Evolutionary conservation across 1,140 invertebrate species (phyloP).

Genomic region (Dysdera silvatica): DNA sequence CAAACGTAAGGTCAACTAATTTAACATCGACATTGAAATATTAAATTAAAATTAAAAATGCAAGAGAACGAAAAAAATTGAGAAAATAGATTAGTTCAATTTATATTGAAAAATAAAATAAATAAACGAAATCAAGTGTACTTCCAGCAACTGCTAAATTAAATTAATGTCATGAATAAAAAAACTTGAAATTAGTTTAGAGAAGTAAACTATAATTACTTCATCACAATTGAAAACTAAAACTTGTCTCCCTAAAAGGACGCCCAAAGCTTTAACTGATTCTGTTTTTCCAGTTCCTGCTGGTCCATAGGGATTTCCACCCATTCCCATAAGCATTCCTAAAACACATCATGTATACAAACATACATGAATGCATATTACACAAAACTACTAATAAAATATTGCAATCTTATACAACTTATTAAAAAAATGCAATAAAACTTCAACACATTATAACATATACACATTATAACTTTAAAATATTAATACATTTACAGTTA

Average conservation of each 20-base stretch:
- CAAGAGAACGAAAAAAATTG: too few relatives aligned
- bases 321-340: constrained; percentile 89
- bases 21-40: too few relatives aligned
- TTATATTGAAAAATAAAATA: too few relatives aligned
- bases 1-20: too few relatives aligned
- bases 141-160: background rate
- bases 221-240: constrained; percentile 98
- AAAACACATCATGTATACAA: constrained; percentile 5
- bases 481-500: background rate
- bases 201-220: constrained; percentile 48
- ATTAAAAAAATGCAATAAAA: constrained; percentile 31
- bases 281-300: constrained; percentile 97
- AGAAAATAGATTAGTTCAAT: too few relatives aligned
- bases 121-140: background rate
- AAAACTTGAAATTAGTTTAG: background rate
- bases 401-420: too few relatives aligned
- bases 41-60: too few relatives aligned
- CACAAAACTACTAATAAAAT: background rate
- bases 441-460: background rate
- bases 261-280: constrained; percentile 89
- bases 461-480: background rate
- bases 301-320: constrained; percentile 98
- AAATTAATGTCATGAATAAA: background rate
- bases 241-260: constrained; percentile 80
- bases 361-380: background rate